Base-by-base conservation (phyloP, 30 jellyfish, hydroid and myxozoan species). In the Sanderia malayensis region DNA sequence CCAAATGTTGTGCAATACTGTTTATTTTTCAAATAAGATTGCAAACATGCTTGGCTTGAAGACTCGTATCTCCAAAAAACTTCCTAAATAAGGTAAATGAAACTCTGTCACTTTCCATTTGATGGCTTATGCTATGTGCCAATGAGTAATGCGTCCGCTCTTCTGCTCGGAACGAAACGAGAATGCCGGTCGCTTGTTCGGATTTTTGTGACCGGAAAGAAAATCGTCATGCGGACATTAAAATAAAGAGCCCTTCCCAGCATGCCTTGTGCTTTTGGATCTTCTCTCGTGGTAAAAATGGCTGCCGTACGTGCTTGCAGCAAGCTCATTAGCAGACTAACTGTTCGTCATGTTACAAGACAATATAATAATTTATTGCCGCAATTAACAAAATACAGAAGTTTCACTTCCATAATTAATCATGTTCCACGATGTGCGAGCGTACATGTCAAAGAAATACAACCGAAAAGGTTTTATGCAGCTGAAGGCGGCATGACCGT, bases 201-300 rank as follows among this genome's bases (percentile, higher is more conserved):
- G n/a, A n/a, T n/a, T n/a, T n/a, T n/a, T n/a, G n/a, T n/a, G n/a
- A n/a, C n/a, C n/a, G n/a, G n/a, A n/a, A n/a, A n/a, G n/a, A n/a
- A n/a, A n/a, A n/a, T n/a, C n/a, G n/a, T n/a, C n/a, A n/a, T n/a
- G n/a, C n/a, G n/a, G n/a, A n/a, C n/a, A n/a, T n/a, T n/a, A n/a
- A n/a, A n/a, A n/a, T n/a, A n/a, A n/a, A 37, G 52, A 37, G 13
- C 52, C 6, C 52, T 37, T 37, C 52, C 52, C 52, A 13, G 6
- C 10, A 37, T 37, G 52, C 52, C 13, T 13, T 37, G 6, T 13
- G 6, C 10, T 37, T 37, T 37, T 37, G 13, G 52, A 13, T 37
- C 52, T 37, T 37, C 52, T 37, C 52, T 37, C 52, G 97, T 89
- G 97, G 97, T 89, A 77, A 78, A 78, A 64, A 78, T 78, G 89